Evolutionary conservation across 1,140 invertebrate species (phyloP).

Genomic region (Oncopodura yosiiana): DNA sequence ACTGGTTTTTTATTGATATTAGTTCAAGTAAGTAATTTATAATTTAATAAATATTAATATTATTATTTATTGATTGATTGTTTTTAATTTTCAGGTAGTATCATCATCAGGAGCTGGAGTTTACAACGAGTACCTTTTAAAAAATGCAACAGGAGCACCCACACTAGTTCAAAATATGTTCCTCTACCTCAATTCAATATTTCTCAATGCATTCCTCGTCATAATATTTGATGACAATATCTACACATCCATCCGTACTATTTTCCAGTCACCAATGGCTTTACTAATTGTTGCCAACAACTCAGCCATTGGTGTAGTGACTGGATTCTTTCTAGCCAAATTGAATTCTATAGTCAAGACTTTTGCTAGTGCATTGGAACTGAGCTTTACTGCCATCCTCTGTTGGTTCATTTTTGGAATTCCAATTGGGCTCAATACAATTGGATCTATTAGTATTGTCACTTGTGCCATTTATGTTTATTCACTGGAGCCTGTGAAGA

Average conservation of each 20-base stretch:
- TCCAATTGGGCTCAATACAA: slow-evolving; percentile 70
- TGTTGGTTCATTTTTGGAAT: slow-evolving; percentile 83
- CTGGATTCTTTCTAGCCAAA: slow-evolving; percentile 83
- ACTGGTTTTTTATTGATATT: slow-evolving; percentile 52
- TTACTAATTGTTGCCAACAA: slow-evolving; percentile 72
- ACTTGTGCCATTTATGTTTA: slow-evolving; percentile 75
- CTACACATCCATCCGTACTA: slow-evolving; percentile 45
- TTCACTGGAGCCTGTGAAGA: slow-evolving; percentile 75
- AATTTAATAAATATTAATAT: slow-evolving; percentile 11
- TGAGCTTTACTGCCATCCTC: slow-evolving; percentile 80
- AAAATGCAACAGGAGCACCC: slow-evolving; percentile 65
- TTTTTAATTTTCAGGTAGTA: slow-evolving; percentile 61
- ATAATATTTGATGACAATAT: slow-evolving; percentile 57
- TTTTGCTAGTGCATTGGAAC: slow-evolving; percentile 86
- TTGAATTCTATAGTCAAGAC: slow-evolving; percentile 94
- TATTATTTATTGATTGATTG: slow-evolving; percentile 30
- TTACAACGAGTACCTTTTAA: slow-evolving; percentile 91
- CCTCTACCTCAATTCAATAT: slow-evolving; percentile 89
- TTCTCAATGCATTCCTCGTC: slow-evolving; percentile 66
- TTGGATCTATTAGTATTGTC: slow-evolving; percentile 71
- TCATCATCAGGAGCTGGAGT: slow-evolving; percentile 90
- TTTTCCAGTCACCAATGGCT: slow-evolving; percentile 50
- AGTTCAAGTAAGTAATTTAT: slow-evolving; percentile 42
- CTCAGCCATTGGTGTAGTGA: slow-evolving; percentile 82
- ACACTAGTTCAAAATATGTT: slow-evolving; percentile 92